Evolutionary conservation across 2,888 invertebrate genomes (phyloP), one percentile per base, ranked within the genome.

Genomic region (Aleiodes testaceus): DNA sequence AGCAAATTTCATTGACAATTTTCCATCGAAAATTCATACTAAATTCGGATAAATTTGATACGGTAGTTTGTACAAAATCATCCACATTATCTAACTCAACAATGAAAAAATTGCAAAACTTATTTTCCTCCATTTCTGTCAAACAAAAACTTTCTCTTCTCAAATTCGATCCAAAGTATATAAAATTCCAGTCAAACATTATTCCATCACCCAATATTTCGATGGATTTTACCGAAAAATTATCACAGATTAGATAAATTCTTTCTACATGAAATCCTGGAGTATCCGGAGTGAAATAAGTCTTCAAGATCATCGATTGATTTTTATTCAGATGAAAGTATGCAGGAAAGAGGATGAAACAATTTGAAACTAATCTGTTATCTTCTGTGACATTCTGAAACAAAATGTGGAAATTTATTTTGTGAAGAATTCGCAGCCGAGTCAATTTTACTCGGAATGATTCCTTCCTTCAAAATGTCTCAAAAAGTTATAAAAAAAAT

Each of bases 131-230:
- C 3, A 45, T 12, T 63, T 22, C 59, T 22, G 26, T 20, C 26
- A 12, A 16, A 14, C 30, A 42, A 59, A 59, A 4, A 9, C 30
- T 36, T 59, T 59, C 16, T 36, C 36, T 36, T 4, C 18, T 42
- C 9, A 59, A 42, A 45, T 63, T 63, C 6, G 77, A 64, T 50
- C 70, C 71, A 65, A 83, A 73, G 66, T 72, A 65, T 44, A 83
- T 73, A 14, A 78, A 79, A 44, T 74, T 65, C 16, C 79, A 77
- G 18, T 86, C 82, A 73, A 88, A 89, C 42, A 82, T 74, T 1
- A 88, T 70, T 14, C 87, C 88, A 74, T 89, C 89, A 1, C 89
- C 89, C 20, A 89, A 79, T 45, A 89, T 76, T 73, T 89, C 88
- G 2, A 88, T 77, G 55, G 83, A 79, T 67, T 87, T 78, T 30